Percentiles rank a stretch among this genome's conserved stretches.
Evolutionary conservation across 1,140 invertebrate species (phyloP).

Genomic region (Aphaenogaster ashmeadi): DNA sequence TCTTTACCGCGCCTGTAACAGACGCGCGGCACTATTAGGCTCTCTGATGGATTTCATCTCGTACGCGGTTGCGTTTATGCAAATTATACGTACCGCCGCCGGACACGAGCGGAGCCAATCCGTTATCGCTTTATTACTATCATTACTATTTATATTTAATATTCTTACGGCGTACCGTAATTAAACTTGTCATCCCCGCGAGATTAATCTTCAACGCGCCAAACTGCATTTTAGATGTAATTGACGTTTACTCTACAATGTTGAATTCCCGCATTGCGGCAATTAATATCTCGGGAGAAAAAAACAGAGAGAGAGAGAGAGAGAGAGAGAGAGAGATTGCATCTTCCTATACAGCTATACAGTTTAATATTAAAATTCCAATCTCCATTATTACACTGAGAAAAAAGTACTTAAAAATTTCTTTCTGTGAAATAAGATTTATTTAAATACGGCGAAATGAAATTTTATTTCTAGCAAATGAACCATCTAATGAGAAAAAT

Average conservation of each 20-base stretch:
- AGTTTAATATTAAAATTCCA: not conserved
- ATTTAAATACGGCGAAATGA: too few species aligned
- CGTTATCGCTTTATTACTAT: slow-evolving; percentile 46
- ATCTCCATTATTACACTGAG: too few species aligned
- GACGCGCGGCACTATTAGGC: not conserved
- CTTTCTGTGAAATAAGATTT: too few species aligned
- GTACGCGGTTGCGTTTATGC: slow-evolving; percentile 35
- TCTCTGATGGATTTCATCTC: slow-evolving; percentile 35
- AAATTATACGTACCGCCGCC: slow-evolving; percentile 23
- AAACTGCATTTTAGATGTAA: slow-evolving; percentile 7
- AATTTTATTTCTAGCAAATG: too few species aligned
- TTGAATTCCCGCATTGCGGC: not conserved
- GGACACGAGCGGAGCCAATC: slow-evolving; percentile 15
- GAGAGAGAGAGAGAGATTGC: not conserved
- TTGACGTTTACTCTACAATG: slow-evolving; percentile 2
- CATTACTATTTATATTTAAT: slow-evolving; percentile 53
- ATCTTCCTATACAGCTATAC: not conserved
- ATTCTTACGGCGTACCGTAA: not conserved
- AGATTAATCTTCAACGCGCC: slow-evolving; percentile 7
- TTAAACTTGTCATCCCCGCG: slow-evolving; percentile 31
- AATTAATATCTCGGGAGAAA: slow-evolving; percentile 6
- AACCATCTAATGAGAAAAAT: too few species aligned
- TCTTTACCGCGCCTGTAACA: slow-evolving; percentile 32
- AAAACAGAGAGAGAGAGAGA: not conserved
- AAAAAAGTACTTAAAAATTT: too few species aligned